Conservation (phyloP, 2,113 vertebrate species). For the Lepidiolamprologus cunningtoni region DNA sequence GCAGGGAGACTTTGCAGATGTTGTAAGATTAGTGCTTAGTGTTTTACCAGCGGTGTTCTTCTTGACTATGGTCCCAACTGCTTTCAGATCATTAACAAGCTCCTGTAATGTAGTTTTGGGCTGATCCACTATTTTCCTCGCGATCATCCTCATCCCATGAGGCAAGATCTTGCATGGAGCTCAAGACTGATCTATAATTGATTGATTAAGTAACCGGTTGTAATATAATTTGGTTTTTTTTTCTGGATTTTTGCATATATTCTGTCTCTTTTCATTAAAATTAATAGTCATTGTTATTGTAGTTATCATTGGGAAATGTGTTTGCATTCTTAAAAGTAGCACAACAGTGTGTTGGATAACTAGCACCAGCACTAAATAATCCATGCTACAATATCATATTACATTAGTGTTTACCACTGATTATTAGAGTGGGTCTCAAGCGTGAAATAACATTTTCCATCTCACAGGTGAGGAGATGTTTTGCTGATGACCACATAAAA, state of each 20-base stretch:
- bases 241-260: neutral
- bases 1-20: neutral
- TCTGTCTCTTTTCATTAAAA: neutral
- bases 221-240: neutral
- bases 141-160: neutral
- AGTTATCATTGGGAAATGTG: neutral
- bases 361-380: neutral
- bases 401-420: neutral
- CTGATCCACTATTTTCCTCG: neutral
- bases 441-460: neutral
- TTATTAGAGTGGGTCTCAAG: neutral
- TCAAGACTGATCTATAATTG: neutral
- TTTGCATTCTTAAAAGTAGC: neutral
- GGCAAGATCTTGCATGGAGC: neutral
- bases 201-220: rapidly evolving
- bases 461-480: neutral
- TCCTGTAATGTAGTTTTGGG: neutral
- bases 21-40: neutral
- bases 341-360: neutral
- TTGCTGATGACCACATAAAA: neutral
- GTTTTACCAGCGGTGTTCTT: neutral
- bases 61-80: neutral
- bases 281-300: neutral
- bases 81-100: neutral
- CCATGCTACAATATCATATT: neutral